Evolutionary conservation across 2,888 invertebrate species (phyloP).

Genomic region (Troides oblongomaculatus): DNA sequence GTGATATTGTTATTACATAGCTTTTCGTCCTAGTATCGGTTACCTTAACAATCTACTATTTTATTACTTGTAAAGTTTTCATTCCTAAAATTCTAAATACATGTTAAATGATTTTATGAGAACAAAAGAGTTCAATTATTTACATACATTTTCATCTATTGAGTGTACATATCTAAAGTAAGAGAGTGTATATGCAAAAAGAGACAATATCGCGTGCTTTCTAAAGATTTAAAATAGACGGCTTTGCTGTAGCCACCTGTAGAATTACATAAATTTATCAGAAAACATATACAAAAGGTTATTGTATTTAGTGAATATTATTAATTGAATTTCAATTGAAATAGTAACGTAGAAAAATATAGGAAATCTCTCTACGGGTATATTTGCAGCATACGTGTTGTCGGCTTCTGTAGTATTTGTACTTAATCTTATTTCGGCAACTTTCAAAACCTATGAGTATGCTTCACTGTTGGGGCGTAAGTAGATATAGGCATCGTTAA

Average conservation of each 20-base stretch:
- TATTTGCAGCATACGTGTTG: neutral
- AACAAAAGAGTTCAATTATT: neutral
- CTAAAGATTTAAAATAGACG: constrained; percentile 43
- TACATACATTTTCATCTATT: neutral
- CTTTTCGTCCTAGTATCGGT: constrained; percentile 29
- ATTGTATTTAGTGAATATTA: neutral
- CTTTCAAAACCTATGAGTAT: constrained; percentile 1
- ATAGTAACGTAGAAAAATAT: neutral
- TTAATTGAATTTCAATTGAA: neutral
- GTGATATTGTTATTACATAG: constrained; percentile 16
- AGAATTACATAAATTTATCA: constrained; percentile 31
- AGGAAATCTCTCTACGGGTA: neutral
- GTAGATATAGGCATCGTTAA: constrained; percentile 54
- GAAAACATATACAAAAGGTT: constrained; percentile 18
- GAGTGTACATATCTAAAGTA: constrained; percentile 31
- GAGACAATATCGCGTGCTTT: constrained; percentile 74
- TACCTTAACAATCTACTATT: neutral
- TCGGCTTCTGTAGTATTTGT: constrained; percentile 4
- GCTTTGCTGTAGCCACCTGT: constrained; percentile 33
- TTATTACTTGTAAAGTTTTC: neutral
- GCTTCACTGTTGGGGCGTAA: constrained; percentile 9
- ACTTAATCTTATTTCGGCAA: neutral
- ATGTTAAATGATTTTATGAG: neutral
- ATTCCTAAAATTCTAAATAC: constrained; percentile 1
- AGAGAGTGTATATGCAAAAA: constrained; percentile 28